Percentiles rank a stretch among this genome's conserved stretches.
Conservation (phyloP, 2,113 vertebrate species). For the Tragulus kanchil region DNA sequence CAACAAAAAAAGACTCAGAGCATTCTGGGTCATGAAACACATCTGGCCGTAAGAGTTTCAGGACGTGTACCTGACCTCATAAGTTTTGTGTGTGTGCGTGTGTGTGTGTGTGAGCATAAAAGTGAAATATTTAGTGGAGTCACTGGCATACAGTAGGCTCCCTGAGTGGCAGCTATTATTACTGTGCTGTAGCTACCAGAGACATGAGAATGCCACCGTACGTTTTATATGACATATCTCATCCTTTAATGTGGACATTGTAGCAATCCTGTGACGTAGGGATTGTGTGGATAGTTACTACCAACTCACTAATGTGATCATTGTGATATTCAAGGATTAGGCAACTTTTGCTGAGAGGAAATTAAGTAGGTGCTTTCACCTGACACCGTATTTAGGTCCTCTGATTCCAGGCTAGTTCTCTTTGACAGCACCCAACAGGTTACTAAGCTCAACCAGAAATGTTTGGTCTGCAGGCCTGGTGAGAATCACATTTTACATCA, state of each 20-base stretch:
- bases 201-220: background rate
- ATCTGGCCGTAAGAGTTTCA: background rate
- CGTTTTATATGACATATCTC: fast-evolving
- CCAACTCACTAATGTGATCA: background rate
- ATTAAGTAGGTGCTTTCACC: background rate
- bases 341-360: background rate
- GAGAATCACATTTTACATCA: background rate
- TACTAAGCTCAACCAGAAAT: background rate
- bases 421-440: fast-evolving
- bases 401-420: background rate
- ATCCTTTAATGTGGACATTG: background rate
- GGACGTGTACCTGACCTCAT: background rate
- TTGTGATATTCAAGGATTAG: background rate
- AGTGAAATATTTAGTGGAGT: background rate
- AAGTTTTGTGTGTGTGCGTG: too few relatives aligned
- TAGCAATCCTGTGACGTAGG: background rate
- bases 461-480: background rate
- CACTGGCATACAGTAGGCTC: fast-evolving
- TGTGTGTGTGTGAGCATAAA: background rate
- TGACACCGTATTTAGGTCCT: background rate
- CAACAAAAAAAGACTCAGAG: too few relatives aligned
- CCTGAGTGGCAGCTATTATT: background rate
- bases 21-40: background rate
- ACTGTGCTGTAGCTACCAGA: fast-evolving
- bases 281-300: too few relatives aligned